Conservation (phyloP, 2,113 vertebrate species). For the Hemiprocne comata region DNA sequence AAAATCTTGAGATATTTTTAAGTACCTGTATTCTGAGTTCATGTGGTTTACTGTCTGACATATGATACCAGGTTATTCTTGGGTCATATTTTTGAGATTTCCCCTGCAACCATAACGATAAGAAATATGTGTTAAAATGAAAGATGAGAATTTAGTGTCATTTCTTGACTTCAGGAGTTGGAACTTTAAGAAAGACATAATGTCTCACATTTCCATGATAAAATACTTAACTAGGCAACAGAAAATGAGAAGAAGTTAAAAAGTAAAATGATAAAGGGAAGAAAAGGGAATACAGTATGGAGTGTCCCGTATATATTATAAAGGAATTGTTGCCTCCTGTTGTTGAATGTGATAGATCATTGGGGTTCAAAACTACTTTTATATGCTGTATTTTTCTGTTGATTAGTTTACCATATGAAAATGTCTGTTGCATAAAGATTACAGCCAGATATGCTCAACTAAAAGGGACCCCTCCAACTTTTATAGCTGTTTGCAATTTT, state of each 20-base stretch:
- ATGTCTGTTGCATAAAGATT: not conserved
- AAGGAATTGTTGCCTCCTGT: not conserved
- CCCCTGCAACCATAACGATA: slow-evolving; percentile 18
- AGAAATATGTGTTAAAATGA: slow-evolving; percentile 24
- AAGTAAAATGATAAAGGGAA: not conserved
- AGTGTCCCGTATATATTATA: not conserved
- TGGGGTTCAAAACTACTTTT: not conserved
- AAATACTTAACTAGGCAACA: not conserved
- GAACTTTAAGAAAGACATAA: not conserved
- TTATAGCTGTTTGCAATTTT: not conserved
- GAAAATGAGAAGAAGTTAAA: not conserved
- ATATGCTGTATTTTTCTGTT: not conserved
- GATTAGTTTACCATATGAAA: not conserved
- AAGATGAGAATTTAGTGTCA: slow-evolving; percentile 17
- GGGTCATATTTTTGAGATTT: slow-evolving; percentile 48
- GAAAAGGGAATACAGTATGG: not conserved
- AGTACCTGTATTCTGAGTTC: slow-evolving; percentile 9
- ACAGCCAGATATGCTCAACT: not conserved
- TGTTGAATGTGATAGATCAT: not conserved
- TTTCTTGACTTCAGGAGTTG: not conserved
- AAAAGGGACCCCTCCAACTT: not conserved
- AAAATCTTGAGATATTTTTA: slow-evolving; percentile 1
- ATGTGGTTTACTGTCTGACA: slow-evolving; percentile 13
- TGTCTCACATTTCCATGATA: not conserved
- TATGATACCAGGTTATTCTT: not conserved